These are phyloP conservation scores for Tetrax tetrax DNA, from an alignment of 2,113 vertebrate species.

Conservation along the genomic window DNA sequence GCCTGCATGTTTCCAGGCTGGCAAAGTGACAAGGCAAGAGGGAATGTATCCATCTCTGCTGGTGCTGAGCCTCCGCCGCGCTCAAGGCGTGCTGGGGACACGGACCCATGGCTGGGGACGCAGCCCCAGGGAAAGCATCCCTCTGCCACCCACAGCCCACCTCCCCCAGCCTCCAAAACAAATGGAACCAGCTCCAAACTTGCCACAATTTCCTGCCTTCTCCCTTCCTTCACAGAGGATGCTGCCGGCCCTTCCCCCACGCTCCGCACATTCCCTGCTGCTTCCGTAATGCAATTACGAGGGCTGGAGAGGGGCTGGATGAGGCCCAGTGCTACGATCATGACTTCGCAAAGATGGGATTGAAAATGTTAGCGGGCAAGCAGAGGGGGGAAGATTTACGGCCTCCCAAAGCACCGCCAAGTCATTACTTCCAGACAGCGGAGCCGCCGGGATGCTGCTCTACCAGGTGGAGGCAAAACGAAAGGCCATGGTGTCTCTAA, in stretches of 20 bases:
- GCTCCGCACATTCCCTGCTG: background rate
- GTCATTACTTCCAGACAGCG: background rate
- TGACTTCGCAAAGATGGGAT: background rate
- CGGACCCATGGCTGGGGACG: background rate
- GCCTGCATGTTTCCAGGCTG: background rate
- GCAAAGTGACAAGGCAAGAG: background rate
- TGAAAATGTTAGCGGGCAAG: background rate
- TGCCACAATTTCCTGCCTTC: background rate
- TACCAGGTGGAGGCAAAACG: background rate
- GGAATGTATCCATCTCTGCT: background rate
- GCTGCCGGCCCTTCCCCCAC: background rate
- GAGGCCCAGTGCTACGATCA: background rate
- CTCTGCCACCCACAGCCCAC: background rate
- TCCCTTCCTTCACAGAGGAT: background rate
- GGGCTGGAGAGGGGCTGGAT: background rate
- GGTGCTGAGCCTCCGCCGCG: fast-evolving
- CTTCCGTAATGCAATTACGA: background rate
- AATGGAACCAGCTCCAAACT: background rate
- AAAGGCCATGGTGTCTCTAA: background rate
- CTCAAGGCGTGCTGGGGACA: background rate
- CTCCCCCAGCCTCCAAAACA: background rate
- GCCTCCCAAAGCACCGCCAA: fast-evolving
- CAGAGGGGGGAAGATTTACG: background rate
- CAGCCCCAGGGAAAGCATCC: background rate
- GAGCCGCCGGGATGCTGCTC: background rate